A percentile compares a stretch with the other conserved stretches of the same genome.
These are phyloP conservation scores for Orius insidiosus DNA, from an alignment of 1,140 invertebrate genomes.

Conservation along the genomic window DNA sequence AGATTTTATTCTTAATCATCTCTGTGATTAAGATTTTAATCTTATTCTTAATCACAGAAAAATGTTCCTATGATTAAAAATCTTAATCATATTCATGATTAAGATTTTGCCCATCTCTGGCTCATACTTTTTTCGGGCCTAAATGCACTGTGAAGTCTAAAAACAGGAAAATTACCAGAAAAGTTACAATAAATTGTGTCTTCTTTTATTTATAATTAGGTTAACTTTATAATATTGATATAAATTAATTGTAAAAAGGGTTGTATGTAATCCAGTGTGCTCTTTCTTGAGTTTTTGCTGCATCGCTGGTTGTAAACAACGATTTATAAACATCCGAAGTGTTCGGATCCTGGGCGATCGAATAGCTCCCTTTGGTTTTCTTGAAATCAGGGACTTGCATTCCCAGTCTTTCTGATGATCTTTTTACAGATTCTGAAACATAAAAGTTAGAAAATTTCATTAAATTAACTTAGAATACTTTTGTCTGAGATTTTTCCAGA, in stretches of 20 bases:
- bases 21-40: too few species aligned
- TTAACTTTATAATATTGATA: too few species aligned
- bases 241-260: slow-evolving; percentile 75
- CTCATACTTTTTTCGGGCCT: too few species aligned
- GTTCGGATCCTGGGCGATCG: slow-evolving; percentile 80
- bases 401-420: slow-evolving; percentile 1
- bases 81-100: too few species aligned
- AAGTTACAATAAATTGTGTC: too few species aligned
- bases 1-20: too few species aligned
- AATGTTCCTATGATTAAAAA: too few species aligned
- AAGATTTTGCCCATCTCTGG: too few species aligned
- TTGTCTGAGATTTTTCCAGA: background rate
- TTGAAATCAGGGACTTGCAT: slow-evolving; percentile 48
- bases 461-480: background rate
- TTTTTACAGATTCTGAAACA: slow-evolving; percentile 7
- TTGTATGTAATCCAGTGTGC: slow-evolving; percentile 97
- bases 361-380: slow-evolving; percentile 60
- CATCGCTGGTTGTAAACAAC: slow-evolving; percentile 78
- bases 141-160: too few species aligned
- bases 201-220: too few species aligned
- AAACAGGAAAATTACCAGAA: too few species aligned
- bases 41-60: too few species aligned
- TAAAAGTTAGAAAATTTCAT: background rate
- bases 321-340: slow-evolving; percentile 85
- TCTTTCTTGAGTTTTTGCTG: slow-evolving; percentile 65